Base-by-base conservation (phyloP, 1,140 invertebrate species). In the Procambarus clarkii region DNA sequence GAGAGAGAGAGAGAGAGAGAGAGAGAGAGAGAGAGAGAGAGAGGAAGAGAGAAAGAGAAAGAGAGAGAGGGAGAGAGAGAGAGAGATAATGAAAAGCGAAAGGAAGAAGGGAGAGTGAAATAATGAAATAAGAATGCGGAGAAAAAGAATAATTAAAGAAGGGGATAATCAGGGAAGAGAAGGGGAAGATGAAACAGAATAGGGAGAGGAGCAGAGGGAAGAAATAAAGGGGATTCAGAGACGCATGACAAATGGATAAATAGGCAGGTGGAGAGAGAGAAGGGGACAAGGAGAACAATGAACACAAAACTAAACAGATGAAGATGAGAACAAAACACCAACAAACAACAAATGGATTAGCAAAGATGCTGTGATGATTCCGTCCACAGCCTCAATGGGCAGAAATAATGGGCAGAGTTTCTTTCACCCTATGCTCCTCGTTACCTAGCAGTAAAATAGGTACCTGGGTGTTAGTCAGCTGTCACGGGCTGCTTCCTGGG, bases 51-150 rank as follows among this genome's bases (percentile, higher is more conserved):
- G 54, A 58, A 13, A 58, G 54, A 58, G 54, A 58, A 3, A 80
- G 78, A 80, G 78, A 80, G 5, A 80, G 78, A 80, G 78, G 4
- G 78, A 7, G 78, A 80, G 78, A 46, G 34, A 80, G 46, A 46
- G 46, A 76, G 46, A 46, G 46, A 80, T 9, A 18, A 9, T 34
- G 46, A 80, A 34, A 34, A 34, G 34, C 34, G 34, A 34, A 34
- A 34, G 34, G 15, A 18, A n/a, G 7, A 11, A 21, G 46, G 11
- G 44, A 18, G 44, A 44, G 46, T 80, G 5, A 44, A 58, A 58
- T 58, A 9, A 8, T 58, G 13, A 13, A 64, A 18, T 21, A 64
- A 2, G 60, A 64, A 54, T 54, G 5, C 13, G 8, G 60, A 58
- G 54, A 13, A 21, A 18, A 21, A 64, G 18, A 21, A 64, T 64